Evolutionary conservation across 2,888 invertebrate genomes (phyloP).

Genomic region (Idaea biselata): DNA sequence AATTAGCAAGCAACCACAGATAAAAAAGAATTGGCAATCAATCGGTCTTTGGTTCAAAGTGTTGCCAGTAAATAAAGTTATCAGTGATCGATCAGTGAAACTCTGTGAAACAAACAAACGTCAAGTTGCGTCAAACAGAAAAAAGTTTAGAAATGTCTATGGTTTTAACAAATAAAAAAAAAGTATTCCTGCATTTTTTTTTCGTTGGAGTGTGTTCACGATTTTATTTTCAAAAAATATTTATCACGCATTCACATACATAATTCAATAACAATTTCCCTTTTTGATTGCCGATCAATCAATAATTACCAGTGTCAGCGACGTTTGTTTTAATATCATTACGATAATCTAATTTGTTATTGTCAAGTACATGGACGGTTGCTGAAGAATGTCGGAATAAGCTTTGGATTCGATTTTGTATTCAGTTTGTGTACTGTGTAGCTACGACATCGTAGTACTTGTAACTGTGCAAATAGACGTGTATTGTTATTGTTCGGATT

Average conservation of each 20-base stretch:
- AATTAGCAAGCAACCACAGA: neutral
- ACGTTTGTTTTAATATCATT: conserved; percentile 37
- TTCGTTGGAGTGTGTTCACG: neutral
- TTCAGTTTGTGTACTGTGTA: conserved; percentile 55
- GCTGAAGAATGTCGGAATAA: conserved; percentile 55
- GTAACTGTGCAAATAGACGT: conserved; percentile 36
- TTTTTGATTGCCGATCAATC: conserved; percentile 13
- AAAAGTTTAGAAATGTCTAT: neutral
- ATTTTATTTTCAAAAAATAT: neutral
- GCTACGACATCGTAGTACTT: conserved; percentile 41
- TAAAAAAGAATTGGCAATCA: neutral
- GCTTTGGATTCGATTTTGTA: conserved; percentile 56
- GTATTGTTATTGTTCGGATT: conserved; percentile 42
- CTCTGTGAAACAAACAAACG: neutral
- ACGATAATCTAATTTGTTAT: conserved; percentile 58
- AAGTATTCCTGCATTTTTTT: neutral
- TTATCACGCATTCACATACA: neutral
- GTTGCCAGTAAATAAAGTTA: no score
- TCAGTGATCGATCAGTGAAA: no score
- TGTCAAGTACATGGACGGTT: conserved; percentile 48
- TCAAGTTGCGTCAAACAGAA: neutral
- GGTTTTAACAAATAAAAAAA: neutral
- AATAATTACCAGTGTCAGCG: conserved; percentile 9
- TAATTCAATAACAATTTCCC: neutral
- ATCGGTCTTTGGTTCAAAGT: neutral